phyloP scores from a whole-genome alignment of 1,140 invertebrate genomes.

The Rhizoglyphus robini region DNA sequence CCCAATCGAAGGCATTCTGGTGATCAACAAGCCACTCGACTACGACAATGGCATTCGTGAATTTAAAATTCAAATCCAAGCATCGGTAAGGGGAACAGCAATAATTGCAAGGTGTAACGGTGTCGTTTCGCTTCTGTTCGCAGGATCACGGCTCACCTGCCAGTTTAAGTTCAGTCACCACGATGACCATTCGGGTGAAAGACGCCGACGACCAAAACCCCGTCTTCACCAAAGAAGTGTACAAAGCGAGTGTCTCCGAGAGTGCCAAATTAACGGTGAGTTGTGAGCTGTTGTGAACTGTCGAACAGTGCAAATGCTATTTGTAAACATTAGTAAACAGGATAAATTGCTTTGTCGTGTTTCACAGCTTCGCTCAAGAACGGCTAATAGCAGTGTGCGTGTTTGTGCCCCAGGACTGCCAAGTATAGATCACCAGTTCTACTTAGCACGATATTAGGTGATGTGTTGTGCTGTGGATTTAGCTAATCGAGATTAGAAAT shows the following conservation, averaged over 20 bases:
- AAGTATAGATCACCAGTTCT: no score
- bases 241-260: slow-evolving; percentile 62
- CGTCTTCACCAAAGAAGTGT: slow-evolving; percentile 61
- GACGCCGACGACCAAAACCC: slow-evolving; percentile 71
- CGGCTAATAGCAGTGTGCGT: background rate
- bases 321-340: background rate
- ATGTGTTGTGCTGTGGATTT: no score
- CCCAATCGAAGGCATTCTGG: slow-evolving; percentile 57
- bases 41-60: slow-evolving; percentile 60
- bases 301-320: background rate
- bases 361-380: background rate
- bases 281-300: background rate
- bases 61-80: slow-evolving; percentile 57
- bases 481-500: no score
- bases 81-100: slow-evolving; percentile 50
- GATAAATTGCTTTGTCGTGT: slow-evolving; percentile 12
- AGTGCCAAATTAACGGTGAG: slow-evolving; percentile 29
- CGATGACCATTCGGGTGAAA: slow-evolving; percentile 64
- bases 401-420: no score
- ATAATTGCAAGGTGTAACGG: background rate
- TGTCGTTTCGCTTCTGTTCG: no score
- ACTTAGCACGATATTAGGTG: no score
- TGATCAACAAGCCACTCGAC: slow-evolving; percentile 56
- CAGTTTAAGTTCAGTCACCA: slow-evolving; percentile 41
- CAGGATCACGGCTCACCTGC: slow-evolving; percentile 31